These are phyloP conservation scores for Dendrolimus pini DNA, from an alignment of 2,888 invertebrate species.

Conservation along the genomic window DNA sequence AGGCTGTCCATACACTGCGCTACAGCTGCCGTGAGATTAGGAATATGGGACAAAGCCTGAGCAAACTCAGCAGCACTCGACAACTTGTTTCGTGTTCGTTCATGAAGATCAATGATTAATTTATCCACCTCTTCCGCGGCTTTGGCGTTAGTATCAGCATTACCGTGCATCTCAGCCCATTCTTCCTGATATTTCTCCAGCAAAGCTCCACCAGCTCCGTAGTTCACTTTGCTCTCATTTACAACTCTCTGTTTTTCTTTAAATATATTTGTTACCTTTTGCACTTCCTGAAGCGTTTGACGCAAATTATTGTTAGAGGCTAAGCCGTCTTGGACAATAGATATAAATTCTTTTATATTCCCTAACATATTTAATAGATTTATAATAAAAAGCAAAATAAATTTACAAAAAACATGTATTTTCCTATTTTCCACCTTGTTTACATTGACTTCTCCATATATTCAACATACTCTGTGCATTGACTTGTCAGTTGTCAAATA, in stretches of 20 bases:
- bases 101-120: constrained; percentile 51
- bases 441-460: constrained; percentile 9
- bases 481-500: too few relatives aligned
- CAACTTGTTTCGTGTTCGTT: constrained; percentile 39
- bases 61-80: constrained; percentile 53
- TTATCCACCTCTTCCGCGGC: constrained; percentile 73
- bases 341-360: constrained; percentile 65
- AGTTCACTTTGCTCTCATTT: constrained; percentile 56
- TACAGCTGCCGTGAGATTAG: constrained; percentile 55
- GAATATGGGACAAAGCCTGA: constrained; percentile 49
- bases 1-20: constrained; percentile 71
- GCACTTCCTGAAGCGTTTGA: constrained; percentile 63
- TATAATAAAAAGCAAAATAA: too few relatives aligned
- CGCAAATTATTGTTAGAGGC: constrained; percentile 55
- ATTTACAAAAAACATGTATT: too few relatives aligned
- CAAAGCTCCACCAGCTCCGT: constrained; percentile 81
- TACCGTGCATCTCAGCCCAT: constrained; percentile 82
- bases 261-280: constrained; percentile 60
- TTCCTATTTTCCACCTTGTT: too few relatives aligned
- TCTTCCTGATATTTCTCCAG: constrained; percentile 82
- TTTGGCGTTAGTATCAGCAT: constrained; percentile 82
- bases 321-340: constrained; percentile 66
- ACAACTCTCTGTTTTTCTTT: constrained; percentile 53
- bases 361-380: constrained; percentile 47
- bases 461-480: too few relatives aligned